Base-by-base conservation (phyloP, 2,113 vertebrate species). In the Sander vitreus region DNA sequence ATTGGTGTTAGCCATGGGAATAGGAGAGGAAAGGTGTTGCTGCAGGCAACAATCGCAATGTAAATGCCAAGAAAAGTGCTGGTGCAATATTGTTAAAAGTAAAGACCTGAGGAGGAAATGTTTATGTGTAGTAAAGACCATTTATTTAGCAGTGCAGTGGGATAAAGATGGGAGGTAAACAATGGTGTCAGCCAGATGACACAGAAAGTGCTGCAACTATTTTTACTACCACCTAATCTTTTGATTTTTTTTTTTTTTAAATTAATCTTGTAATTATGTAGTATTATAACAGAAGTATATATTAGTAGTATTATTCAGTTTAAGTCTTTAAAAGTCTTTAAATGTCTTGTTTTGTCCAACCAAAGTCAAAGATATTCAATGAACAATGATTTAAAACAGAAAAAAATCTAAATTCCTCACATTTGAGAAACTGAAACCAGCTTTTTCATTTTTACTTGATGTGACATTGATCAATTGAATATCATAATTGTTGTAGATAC, bases 41-140 rank as follows among this genome's bases (percentile, higher is more conserved):
- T 75, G 66, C 60, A 73, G 70, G 79, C 59, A 81, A 79, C 54
- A 83, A 83, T 71, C 16, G 15, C 53, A 64, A 43, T 47, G 54
- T 48, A 51, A 84, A 78, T 78, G 78, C 82, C 76, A 86, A 80
- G 65, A 9, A 81, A 83, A 74, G 70, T 73, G 77, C 27, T 72
- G 59, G 68, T 79, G 50, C 19, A 75, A 69, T 78, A 85, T 67
- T 79, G 77, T 81, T 75, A 85, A 74, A 83, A 30, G 27, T 21
- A 77, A 77, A 84, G 64, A 80, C 43, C 60, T 54, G 51, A 55
- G 64, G 57, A 13, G 48, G 64, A 80, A 82, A 84, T 87, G 55
- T 88, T 80, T 81, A 75, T 88, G 80, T 90, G 83, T 82, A 72
- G 76, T 80, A 69, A 68, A 78, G 53, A 81, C 33, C 36, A 73